Evolutionary conservation across 2,113 vertebrate species (phyloP).

Genomic region (Plecturocebus donacophilus): DNA sequence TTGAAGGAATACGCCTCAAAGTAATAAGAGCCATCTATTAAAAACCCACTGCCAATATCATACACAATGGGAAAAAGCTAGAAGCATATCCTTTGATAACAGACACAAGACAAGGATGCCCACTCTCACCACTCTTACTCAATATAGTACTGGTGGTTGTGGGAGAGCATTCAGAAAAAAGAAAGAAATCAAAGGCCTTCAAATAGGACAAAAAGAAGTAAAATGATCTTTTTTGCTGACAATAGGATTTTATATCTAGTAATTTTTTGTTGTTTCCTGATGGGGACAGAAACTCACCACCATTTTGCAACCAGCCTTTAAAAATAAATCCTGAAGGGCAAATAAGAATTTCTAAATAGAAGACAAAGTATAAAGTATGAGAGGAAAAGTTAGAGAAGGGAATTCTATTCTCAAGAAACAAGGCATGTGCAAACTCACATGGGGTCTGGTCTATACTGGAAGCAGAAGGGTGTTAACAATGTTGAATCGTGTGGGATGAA

Average conservation of each 20-base stretch:
- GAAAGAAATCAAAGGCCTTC: background rate
- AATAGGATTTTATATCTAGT: background rate
- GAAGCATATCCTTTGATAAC: background rate
- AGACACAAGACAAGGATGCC: background rate
- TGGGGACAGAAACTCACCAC: background rate
- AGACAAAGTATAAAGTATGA: background rate
- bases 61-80: background rate
- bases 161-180: background rate
- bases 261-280: background rate
- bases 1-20: background rate
- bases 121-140: background rate
- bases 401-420: background rate
- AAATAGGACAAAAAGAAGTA: background rate
- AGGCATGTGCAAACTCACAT: background rate
- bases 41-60: background rate
- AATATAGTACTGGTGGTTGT: background rate
- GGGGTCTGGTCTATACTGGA: fast-evolving
- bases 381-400: background rate
- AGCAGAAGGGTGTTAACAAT: background rate
- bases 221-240: background rate
- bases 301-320: background rate
- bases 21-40: background rate
- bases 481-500: background rate
- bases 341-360: background rate
- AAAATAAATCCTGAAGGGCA: background rate